Evolutionary conservation across 2,888 invertebrate species (phyloP).

Genomic region (Busseola fusca): DNA sequence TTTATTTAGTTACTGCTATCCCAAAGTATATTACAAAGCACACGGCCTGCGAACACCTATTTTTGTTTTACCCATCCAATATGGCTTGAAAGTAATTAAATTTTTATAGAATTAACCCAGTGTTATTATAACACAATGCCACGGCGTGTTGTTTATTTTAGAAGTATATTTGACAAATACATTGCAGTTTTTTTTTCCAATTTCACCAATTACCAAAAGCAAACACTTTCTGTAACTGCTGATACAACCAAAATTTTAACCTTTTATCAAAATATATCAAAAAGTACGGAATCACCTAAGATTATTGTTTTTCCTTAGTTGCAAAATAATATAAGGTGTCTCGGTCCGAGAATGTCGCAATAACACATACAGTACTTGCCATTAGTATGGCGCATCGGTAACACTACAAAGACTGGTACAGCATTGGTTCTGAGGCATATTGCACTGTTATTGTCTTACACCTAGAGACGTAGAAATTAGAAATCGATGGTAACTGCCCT

Average conservation of each 20-base stretch:
- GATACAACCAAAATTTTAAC: slow-evolving; percentile 30
- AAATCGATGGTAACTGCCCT: neutral
- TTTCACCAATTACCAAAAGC: slow-evolving; percentile 39
- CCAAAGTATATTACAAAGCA: slow-evolving; percentile 1
- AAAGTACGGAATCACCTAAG: slow-evolving; percentile 16
- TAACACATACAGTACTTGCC: slow-evolving; percentile 48
- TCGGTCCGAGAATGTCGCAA: slow-evolving; percentile 30
- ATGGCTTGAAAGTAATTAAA: slow-evolving; percentile 13
- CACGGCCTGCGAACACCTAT: slow-evolving; percentile 22
- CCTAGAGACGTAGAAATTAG: slow-evolving; percentile 11
- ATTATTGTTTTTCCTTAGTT: slow-evolving; percentile 42
- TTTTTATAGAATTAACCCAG: slow-evolving; percentile 18
- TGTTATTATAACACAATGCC: slow-evolving; percentile 39
- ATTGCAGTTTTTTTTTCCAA: slow-evolving; percentile 29
- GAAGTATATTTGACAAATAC: slow-evolving; percentile 20
- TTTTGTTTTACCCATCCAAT: slow-evolving; percentile 18
- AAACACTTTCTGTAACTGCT: slow-evolving; percentile 31
- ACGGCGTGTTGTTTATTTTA: slow-evolving; percentile 19
- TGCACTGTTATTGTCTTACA: slow-evolving; percentile 1
- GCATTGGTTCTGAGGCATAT: slow-evolving; percentile 8
- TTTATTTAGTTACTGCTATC: slow-evolving; percentile 47
- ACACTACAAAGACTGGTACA: slow-evolving; percentile 12
- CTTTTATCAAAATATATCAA: slow-evolving; percentile 29
- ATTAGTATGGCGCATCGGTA: slow-evolving; percentile 49
- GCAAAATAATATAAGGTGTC: slow-evolving; percentile 37